Base-by-base conservation (phyloP, 2,888 invertebrate genomes). In the Synergus umbraculus region DNA sequence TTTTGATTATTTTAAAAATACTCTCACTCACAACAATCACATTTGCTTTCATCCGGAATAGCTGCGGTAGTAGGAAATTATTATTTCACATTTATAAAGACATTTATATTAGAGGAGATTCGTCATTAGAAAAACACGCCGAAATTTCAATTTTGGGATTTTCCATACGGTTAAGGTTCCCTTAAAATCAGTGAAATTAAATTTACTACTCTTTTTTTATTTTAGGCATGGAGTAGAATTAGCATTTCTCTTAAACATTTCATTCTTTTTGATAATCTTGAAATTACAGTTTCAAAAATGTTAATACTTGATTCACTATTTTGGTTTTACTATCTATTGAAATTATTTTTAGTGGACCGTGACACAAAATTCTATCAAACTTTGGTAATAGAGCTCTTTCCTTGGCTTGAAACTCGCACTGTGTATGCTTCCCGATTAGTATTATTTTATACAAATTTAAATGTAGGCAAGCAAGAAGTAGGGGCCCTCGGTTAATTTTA, bases 211-310 rank as follows among this genome's bases (percentile, higher is more conserved):
- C 37, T 54, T 41, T 7, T 2, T 2, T 73, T 73, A 37, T 73
- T 49, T 29, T 54, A 37, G 73, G 73, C 73, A 73, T 73, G 73
- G 29, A 49, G 73, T 73, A 41, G 54, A 73, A 73, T 73, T 73
- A 41, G 73, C 9, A 73, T 54, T 49, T 73, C 9, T 15, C 13
- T 73, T n/a, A 8, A 41, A 22, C 13, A 46, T 46, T 69, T 60
- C n/a, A 15, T 3, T 44, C 22, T 41, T 22, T 18, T 9, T 18
- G 22, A 60, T 60, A 60, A 60, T 18, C 10, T 60, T 4, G 2
- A 60, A 60, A 60, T 4, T 60, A 4, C 9, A 60, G 8, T 41
- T 41, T n/a, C n/a, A 13, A 15, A 65, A 65, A 65, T 37, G 4
- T 15, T 65, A n/a, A 13, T n/a, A 65, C 2, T 41, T n/a, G 1